Evolutionary conservation across 2,888 invertebrate genomes (phyloP).

Genomic region (Drosophila algonquin): DNA sequence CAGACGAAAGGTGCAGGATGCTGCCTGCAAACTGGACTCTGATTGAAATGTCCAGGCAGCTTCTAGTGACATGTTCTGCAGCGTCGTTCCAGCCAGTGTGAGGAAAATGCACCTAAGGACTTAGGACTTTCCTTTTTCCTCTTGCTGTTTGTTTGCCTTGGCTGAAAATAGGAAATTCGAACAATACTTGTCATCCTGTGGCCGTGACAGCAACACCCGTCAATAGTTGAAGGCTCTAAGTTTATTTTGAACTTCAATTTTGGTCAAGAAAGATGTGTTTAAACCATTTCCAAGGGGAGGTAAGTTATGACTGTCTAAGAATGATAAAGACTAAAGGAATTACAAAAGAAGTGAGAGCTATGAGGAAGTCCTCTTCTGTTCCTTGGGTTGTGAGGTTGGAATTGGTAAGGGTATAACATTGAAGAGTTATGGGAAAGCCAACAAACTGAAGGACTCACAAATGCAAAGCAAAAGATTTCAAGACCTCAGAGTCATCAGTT

Average conservation of each 20-base stretch:
- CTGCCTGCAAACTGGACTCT: conserved; percentile 44
- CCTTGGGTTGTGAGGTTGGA: no score
- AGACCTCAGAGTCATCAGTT: no score
- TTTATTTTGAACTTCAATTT: neutral
- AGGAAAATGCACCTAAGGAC: no score
- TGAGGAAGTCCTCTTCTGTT: neutral
- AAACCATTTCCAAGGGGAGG: neutral
- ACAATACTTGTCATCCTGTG: conserved; percentile 53
- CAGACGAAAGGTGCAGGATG: neutral
- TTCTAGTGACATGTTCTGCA: conserved; percentile 34
- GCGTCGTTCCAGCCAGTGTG: no score
- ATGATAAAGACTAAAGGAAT: neutral
- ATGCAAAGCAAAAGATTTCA: no score
- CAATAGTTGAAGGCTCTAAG: conserved; percentile 20
- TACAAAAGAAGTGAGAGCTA: neutral
- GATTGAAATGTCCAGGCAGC: conserved; percentile 69
- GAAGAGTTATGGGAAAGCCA: no score
- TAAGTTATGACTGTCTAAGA: neutral
- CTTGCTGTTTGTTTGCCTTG: conserved; percentile 27
- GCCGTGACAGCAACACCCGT: conserved; percentile 51
- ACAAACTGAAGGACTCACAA: no score
- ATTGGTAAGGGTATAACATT: no score
- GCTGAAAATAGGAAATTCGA: conserved; percentile 22
- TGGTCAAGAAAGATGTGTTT: conserved; percentile 1
- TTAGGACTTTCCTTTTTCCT: neutral